These are phyloP conservation scores for Cantharis nigra DNA, from an alignment of 2,888 invertebrate species.

Conservation along the genomic window DNA sequence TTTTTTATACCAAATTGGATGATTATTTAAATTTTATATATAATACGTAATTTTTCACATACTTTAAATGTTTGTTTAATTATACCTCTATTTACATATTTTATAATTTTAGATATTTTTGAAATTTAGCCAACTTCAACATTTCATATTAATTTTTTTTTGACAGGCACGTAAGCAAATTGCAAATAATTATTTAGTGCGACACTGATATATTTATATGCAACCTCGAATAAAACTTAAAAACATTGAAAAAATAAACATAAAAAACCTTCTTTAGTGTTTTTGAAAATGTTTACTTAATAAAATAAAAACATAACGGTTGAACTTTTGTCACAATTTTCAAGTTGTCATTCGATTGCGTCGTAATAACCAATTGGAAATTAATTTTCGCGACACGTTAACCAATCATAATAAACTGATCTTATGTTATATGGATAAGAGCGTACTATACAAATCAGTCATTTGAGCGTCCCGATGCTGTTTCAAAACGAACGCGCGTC, in stretches of 20 bases:
- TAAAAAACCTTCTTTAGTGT: background rate
- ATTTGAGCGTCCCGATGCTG: conserved; percentile 33
- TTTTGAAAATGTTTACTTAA: background rate
- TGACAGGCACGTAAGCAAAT: conserved; percentile 10
- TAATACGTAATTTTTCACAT: background rate
- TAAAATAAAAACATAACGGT: background rate
- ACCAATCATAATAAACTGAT: conserved; percentile 25
- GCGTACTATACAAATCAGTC: conserved; percentile 29
- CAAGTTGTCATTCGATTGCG: background rate
- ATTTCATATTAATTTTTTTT: conserved; percentile 21
- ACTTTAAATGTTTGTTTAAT: background rate
- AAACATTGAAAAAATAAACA: background rate
- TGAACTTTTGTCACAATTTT: background rate
- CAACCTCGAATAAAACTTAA: conserved; percentile 2
- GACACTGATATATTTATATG: conserved; percentile 9
- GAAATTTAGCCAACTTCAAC: conserved; percentile 27
- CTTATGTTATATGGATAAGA: conserved; percentile 23
- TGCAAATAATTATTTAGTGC: conserved; percentile 13
- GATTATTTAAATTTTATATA: background rate
- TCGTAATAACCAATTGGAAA: conserved; percentile 10
- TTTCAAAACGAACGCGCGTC: conserved; percentile 32
- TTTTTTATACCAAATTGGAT: background rate
- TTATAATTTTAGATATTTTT: conserved; percentile 28
- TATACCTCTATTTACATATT: conserved; percentile 9
- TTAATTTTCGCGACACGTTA: conserved; percentile 12